Conservation (phyloP, 1,140 invertebrate species). For the Eumaeus atala region DNA sequence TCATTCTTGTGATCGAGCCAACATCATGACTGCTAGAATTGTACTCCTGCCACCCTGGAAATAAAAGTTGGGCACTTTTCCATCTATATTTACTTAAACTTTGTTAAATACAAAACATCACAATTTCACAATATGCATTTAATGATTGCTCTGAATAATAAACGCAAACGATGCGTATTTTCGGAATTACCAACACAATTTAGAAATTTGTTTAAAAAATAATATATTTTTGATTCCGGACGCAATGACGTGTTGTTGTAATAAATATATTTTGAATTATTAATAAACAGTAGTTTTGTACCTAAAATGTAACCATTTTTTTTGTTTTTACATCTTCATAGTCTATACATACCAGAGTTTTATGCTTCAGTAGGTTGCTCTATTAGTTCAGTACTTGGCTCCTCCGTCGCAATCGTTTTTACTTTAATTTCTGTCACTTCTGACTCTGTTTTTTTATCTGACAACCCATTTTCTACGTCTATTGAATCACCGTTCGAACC, state of each 20-base stretch:
- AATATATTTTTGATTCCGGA: too few relatives aligned
- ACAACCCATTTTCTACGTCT: slow-evolving; percentile 32
- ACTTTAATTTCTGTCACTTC: slow-evolving; percentile 58
- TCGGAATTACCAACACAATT: too few relatives aligned
- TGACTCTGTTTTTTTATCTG: slow-evolving; percentile 37
- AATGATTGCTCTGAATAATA: too few relatives aligned
- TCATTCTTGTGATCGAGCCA: slow-evolving; percentile 60
- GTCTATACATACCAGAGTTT: slow-evolving; percentile 52
- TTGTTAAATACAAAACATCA: not conserved
- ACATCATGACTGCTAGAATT: slow-evolving; percentile 43
- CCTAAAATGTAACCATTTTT: too few relatives aligned
- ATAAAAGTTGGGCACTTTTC: slow-evolving; percentile 9
- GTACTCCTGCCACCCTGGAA: slow-evolving; percentile 33
- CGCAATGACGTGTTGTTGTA: too few relatives aligned
- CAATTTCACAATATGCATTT: too few relatives aligned
- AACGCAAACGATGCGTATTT: too few relatives aligned
- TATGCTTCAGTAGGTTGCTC: slow-evolving; percentile 68
- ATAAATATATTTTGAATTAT: too few relatives aligned
- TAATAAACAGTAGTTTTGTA: too few relatives aligned
- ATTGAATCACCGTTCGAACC: slow-evolving; percentile 45
- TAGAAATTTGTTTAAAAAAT: too few relatives aligned
- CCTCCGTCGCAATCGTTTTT: slow-evolving; percentile 50
- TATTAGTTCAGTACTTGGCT: slow-evolving; percentile 50
- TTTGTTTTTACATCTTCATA: too few relatives aligned
- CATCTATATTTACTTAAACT: not conserved